These are phyloP conservation scores for Anser cygnoides DNA, from an alignment of 2,113 vertebrate genomes.

Conservation along the genomic window DNA sequence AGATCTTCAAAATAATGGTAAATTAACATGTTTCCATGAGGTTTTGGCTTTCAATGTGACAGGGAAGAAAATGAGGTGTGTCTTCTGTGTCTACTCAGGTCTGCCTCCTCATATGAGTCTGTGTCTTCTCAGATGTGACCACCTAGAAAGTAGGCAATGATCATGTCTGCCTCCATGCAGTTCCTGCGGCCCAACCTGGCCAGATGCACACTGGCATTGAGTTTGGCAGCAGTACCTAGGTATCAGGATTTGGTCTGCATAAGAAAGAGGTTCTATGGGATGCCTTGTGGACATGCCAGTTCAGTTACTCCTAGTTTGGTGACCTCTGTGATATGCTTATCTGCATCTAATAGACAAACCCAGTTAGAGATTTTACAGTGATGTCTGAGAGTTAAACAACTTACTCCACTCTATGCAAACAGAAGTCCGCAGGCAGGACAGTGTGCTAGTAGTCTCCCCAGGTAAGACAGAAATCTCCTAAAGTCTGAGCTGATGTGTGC, in stretches of 20 bases:
- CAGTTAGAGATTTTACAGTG: not conserved
- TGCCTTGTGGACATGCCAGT: not conserved
- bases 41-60: not conserved
- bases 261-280: not conserved
- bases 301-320: not conserved
- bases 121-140: not conserved
- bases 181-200: not conserved
- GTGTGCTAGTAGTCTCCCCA: not conserved
- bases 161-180: not conserved
- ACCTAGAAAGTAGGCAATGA: not conserved
- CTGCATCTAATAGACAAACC: not conserved
- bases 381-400: not conserved
- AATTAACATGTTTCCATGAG: not conserved
- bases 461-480: not conserved
- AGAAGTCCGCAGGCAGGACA: not conserved
- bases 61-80: not conserved
- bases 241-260: not conserved
- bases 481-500: not conserved
- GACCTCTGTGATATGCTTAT: not conserved
- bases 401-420: not conserved
- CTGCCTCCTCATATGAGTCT: not conserved
- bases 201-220: not conserved
- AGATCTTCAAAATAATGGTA: not conserved
- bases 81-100: not conserved
- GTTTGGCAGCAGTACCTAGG: not conserved